phyloP scores from a whole-genome alignment of 2,113 vertebrate genomes.

The Turdus rufiventris region DNA sequence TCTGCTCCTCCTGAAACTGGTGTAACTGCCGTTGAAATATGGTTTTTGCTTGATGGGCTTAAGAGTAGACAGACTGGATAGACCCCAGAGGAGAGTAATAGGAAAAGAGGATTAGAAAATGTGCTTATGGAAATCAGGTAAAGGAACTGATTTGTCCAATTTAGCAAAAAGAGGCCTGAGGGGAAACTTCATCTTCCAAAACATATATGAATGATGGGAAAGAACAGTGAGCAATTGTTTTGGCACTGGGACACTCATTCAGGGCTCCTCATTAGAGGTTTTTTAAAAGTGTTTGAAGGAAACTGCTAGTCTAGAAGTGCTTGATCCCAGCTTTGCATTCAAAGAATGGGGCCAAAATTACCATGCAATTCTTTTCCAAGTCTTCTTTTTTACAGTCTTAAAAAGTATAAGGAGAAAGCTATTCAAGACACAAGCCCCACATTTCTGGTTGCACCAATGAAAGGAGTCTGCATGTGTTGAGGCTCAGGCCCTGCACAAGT shows the following conservation, averaged over 20 bases:
- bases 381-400: not conserved
- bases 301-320: not conserved
- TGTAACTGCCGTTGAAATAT: not conserved
- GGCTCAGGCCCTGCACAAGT: not conserved
- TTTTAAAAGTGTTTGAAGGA: not conserved
- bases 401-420: not conserved
- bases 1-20: not conserved
- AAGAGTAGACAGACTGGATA: not conserved
- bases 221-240: not conserved
- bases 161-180: slow-evolving; percentile 7
- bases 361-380: not conserved
- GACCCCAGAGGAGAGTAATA: not conserved
- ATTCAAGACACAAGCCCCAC: not conserved
- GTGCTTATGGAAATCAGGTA: not conserved
- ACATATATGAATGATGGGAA: not conserved
- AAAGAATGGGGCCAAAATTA: not conserved
- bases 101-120: slow-evolving; percentile 23
- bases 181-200: slow-evolving; percentile 3
- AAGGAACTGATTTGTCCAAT: slow-evolving; percentile 37
- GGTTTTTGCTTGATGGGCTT: not conserved
- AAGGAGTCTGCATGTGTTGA: not conserved
- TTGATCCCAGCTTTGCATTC: not conserved
- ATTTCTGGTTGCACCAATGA: not conserved
- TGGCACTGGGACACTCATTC: not conserved
- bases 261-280: not conserved